These are phyloP conservation scores for Esperia sulphurella DNA, from an alignment of 2,888 invertebrate species.

Conservation along the genomic window DNA sequence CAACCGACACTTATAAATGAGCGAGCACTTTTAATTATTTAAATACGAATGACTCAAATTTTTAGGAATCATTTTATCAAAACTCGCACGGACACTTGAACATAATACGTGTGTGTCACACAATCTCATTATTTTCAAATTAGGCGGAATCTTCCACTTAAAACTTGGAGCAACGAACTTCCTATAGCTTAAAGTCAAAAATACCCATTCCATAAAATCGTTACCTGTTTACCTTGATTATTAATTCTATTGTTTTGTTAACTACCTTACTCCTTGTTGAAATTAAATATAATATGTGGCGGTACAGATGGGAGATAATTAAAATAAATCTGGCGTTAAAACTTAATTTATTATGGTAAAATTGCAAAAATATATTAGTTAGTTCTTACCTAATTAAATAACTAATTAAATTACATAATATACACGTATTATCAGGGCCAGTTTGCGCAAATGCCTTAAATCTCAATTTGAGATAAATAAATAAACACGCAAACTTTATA, in stretches of 20 bases:
- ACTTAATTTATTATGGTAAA: slow-evolving; percentile 11
- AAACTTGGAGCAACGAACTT: slow-evolving; percentile 59
- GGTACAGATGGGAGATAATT: slow-evolving; percentile 1
- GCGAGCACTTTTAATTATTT: slow-evolving; percentile 1
- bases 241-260: slow-evolving; percentile 55
- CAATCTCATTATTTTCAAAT: slow-evolving; percentile 66
- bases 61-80: slow-evolving; percentile 6
- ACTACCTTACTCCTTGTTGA: no score
- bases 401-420: slow-evolving; percentile 5
- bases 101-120: slow-evolving; percentile 36
- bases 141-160: slow-evolving; percentile 64
- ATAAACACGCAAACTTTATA: no score
- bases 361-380: slow-evolving; percentile 11
- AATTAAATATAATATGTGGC: not conserved
- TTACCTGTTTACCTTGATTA: slow-evolving; percentile 39
- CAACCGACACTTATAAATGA: slow-evolving; percentile 2
- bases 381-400: slow-evolving; percentile 12
- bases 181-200: slow-evolving; percentile 37
- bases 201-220: slow-evolving; percentile 33
- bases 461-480: no score
- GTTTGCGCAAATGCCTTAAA: no score
- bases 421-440: not conserved
- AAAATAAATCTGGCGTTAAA: slow-evolving; percentile 9
- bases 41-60: slow-evolving; percentile 1
- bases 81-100: slow-evolving; percentile 1